Percentiles rank a stretch among this genome's conserved stretches.
Conservation (phyloP, 2,113 vertebrate genomes). For the Orycteropus afer region DNA sequence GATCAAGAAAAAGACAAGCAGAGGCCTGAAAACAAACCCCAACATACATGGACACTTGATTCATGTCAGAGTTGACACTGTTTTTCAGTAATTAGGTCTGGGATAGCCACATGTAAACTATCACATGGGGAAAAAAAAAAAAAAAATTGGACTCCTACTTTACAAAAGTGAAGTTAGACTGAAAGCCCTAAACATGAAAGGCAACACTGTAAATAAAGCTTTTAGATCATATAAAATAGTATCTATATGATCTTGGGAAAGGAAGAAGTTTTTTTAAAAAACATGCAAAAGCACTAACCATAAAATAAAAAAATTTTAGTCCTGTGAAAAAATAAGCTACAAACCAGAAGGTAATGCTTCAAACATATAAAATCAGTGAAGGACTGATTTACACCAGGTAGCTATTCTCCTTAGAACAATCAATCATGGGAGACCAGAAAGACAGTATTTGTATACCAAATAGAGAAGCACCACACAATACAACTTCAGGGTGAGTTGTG, state of each 20-base stretch:
- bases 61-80: background rate
- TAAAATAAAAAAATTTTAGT: background rate
- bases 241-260: background rate
- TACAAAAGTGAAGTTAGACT: background rate
- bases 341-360: background rate
- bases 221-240: background rate
- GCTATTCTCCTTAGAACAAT: no score
- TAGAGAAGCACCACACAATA: background rate
- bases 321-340: background rate
- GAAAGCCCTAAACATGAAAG: background rate
- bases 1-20: background rate
- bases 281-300: background rate
- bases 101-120: background rate
- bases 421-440: no score
- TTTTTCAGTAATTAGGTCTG: background rate
- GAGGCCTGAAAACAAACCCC: background rate
- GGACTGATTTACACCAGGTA: no score
- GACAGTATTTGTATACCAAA: no score
- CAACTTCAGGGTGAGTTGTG: background rate
- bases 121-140: background rate
- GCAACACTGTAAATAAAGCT: conserved; percentile 5
- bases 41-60: background rate
- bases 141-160: background rate
- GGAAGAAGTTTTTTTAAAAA: background rate
- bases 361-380: background rate